These are phyloP conservation scores for Toxostoma redivivum DNA, from an alignment of 2,113 vertebrate species.

Conservation along the genomic window DNA sequence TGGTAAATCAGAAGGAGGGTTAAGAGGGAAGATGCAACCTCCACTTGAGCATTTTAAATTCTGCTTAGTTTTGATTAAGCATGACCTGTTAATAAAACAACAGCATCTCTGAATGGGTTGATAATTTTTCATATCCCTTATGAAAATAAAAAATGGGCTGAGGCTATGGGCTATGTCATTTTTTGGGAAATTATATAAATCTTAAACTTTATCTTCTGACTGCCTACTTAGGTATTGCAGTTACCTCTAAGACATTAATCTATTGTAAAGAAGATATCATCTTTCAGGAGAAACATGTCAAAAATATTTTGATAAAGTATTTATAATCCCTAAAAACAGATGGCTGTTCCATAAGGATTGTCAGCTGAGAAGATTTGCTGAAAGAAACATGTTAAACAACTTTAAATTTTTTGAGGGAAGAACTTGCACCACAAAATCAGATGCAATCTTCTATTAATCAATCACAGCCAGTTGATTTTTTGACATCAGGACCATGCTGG, in stretches of 20 bases:
- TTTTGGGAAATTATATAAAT: conserved; percentile 58
- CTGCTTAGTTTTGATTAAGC: conserved; percentile 1
- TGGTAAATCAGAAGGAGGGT: neutral
- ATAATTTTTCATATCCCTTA: conserved; percentile 32
- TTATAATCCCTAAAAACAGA: conserved; percentile 73
- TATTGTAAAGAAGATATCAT: conserved; percentile 64
- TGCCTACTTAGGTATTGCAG: conserved; percentile 59
- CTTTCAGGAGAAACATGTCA: conserved; percentile 64
- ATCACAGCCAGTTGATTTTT: conserved; percentile 52
- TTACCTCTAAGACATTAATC: conserved; percentile 63
- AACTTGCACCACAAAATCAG: conserved; percentile 29
- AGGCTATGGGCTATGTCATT: neutral
- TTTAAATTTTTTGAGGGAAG: neutral
- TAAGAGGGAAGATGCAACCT: neutral
- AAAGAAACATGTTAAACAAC: conserved; percentile 64
- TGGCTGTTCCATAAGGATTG: conserved; percentile 65
- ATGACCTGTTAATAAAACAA: conserved; percentile 15
- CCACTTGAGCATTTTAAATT: conserved; percentile 37
- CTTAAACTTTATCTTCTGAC: conserved; percentile 54
- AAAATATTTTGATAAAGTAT: conserved; percentile 78
- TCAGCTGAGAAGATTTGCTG: conserved; percentile 67
- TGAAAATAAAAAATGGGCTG: neutral
- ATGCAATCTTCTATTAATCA: conserved; percentile 60
- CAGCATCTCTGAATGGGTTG: neutral
- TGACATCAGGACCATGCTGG: conserved; percentile 51